Evolutionary conservation across 1,140 invertebrate species (phyloP), one percentile per base, ranked within the genome.

Genomic region (Drosophila rhopaloa): DNA sequence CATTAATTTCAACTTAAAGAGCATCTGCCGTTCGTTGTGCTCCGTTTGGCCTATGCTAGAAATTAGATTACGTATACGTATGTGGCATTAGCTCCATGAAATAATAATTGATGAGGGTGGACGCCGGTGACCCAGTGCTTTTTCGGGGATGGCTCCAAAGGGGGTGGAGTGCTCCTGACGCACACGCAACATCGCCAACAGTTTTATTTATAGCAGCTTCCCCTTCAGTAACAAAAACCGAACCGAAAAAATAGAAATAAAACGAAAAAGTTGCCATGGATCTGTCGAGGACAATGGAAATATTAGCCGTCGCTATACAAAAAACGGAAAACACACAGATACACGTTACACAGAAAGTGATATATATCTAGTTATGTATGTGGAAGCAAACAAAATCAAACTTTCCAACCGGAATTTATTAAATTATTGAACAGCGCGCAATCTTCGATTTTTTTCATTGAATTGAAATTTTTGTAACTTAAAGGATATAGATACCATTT

Each of bases 201-300:
- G 53, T 71, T 71, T 71, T 71, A 71, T 71, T 71, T 71, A 71
- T 71, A 71, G 67, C 65, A 71, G 65, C 65, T 48, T 71, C 67
- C 63, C 63, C 51, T 70, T 57, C 37, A 70, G 63, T 43, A 50
- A 47, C 35, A 46, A 46, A 55, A 46, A 37, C 16, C 41, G 41
- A 19, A 43, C 32, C 43, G 43, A 27, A 60, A 47, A 62, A 66
- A 66, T n/a, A 44, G 29, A 51, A 65, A 43, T 50, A 51, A 68
- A 53, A 29, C 47, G 62, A 48, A 41, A 71, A 71, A 50, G 51
- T 70, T 71, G 51, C 51, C 44, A 71, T 70, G 67, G 67, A 71
- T 71, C 67, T 71, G 67, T 58, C 67, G 53, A 71, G 66, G 67
- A 71, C 65, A 71, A 71, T 58, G 53, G 44, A 71, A 70, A 43